phyloP scores from a whole-genome alignment of 2,113 vertebrate genomes.

The Uria aalge region DNA sequence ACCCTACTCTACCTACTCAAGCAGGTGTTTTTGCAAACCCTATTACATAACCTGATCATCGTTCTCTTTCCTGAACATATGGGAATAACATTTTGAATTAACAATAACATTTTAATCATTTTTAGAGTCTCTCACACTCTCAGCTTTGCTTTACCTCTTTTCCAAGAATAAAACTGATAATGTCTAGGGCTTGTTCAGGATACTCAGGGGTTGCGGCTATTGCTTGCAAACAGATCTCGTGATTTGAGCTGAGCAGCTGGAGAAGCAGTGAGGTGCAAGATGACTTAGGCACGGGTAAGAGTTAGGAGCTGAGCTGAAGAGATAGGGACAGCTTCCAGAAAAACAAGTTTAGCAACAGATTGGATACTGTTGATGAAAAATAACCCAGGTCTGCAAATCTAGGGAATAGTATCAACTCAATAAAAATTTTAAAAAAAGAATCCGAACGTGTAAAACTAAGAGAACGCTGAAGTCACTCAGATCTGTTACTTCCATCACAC shows the following conservation, averaged over 20 bases:
- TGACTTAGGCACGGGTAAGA: not conserved
- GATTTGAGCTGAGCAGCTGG: not conserved
- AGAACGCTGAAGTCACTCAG: not conserved
- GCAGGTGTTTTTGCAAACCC: slow-evolving; percentile 5
- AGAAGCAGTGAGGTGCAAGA: not conserved
- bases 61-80: slow-evolving; percentile 1
- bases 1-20: not conserved
- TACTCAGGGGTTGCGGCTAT: not conserved
- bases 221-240: not conserved
- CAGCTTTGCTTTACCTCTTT: not conserved
- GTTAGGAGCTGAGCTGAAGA: not conserved
- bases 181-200: not conserved
- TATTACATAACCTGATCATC: not conserved
- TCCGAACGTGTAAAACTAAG: not conserved
- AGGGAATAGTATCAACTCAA: not conserved
- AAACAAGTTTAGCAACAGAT: not conserved
- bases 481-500: not conserved
- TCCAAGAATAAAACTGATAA: not conserved
- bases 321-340: not conserved
- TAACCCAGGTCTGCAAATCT: not conserved
- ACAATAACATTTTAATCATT: slow-evolving; percentile 20
- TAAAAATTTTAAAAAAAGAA: not conserved
- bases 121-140: not conserved
- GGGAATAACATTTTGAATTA: slow-evolving; percentile 34
- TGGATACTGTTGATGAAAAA: not conserved